These are phyloP conservation scores for Cataglyphis rosenhaueri DNA, from an alignment of 2,888 invertebrate species.

Conservation along the genomic window DNA sequence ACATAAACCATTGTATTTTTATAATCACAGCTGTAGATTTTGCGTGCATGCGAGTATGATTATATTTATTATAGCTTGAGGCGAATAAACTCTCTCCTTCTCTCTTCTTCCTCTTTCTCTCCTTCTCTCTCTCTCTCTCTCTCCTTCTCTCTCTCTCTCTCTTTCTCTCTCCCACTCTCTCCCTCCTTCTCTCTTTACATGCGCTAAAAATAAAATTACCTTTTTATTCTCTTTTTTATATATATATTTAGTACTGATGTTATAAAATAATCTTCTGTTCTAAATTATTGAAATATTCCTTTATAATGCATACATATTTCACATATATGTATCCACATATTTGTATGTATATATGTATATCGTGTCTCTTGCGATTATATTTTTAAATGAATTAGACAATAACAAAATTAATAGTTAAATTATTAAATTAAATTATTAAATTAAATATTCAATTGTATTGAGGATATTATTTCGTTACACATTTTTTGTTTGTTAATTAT, in stretches of 20 bases:
- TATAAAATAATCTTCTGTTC: background rate
- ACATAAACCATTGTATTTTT: conserved; percentile 38
- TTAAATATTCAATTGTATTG: background rate
- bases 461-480: too few species aligned
- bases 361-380: background rate
- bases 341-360: background rate
- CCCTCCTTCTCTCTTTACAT: background rate
- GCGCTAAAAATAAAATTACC: conserved; percentile 31
- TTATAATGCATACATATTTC: background rate
- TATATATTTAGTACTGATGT: background rate
- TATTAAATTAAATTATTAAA: background rate
- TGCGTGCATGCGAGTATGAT: conserved; percentile 2
- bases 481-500: too few species aligned
- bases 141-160: too few species aligned
- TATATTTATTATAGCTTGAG: conserved; percentile 37
- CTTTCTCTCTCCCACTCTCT: background rate
- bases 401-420: background rate
- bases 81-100: conserved; percentile 26
- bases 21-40: conserved; percentile 22
- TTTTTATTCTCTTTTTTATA: background rate
- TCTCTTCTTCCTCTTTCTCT: background rate
- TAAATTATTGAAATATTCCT: background rate
- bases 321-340: background rate
- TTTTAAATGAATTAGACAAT: background rate
- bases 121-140: background rate